phyloP scores from a whole-genome alignment of 2,113 vertebrate species.

The Montifringilla adamsi region DNA sequence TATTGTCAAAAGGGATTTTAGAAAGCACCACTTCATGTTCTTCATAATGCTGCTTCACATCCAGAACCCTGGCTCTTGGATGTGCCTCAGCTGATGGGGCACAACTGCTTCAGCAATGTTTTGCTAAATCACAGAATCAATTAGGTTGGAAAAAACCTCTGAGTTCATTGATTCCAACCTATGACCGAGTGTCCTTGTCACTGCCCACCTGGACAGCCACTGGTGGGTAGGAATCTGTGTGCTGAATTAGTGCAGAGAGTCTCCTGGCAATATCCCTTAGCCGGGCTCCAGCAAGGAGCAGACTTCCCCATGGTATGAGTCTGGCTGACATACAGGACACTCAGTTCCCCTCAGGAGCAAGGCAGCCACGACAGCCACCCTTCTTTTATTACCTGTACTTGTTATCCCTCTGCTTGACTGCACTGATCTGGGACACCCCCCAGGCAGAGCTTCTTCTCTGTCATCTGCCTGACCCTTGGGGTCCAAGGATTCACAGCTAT shows the following conservation, averaged over 20 bases:
- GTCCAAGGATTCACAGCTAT: background rate
- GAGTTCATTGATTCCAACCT: background rate
- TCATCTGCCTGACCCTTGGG: fast-evolving
- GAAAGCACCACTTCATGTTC: background rate
- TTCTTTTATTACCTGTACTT: background rate
- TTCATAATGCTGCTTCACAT: background rate
- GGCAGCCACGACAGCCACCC: background rate
- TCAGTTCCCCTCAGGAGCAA: background rate
- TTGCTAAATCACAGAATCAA: background rate
- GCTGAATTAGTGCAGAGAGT: background rate
- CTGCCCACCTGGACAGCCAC: background rate
- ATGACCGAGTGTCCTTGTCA: fast-evolving
- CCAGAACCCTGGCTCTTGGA: background rate
- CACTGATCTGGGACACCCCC: background rate
- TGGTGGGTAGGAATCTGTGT: too few species aligned
- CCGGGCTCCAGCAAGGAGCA: background rate
- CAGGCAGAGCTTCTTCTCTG: background rate
- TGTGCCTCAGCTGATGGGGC: fast-evolving
- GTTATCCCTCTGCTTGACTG: background rate
- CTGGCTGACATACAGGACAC: background rate
- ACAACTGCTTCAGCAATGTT: background rate
- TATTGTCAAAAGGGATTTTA: fast-evolving
- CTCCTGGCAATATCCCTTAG: background rate
- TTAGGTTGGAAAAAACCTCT: background rate
- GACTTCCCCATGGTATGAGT: background rate